Base-by-base conservation (phyloP, 2,888 invertebrate genomes). In the Drosophila meridionalis region DNA sequence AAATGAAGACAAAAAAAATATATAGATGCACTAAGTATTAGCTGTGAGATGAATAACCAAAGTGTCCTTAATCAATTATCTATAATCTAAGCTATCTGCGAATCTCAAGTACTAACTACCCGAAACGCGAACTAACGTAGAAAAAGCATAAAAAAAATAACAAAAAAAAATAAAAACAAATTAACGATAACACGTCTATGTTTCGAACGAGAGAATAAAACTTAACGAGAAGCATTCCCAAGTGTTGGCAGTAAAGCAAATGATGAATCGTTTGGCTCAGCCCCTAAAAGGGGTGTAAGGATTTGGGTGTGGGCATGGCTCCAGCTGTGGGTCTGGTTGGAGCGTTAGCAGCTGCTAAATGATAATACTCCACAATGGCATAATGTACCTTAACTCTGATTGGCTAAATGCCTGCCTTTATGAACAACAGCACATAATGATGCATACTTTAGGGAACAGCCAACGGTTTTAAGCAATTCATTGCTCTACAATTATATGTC, bases 191-290 rank as follows among this genome's bases (percentile, higher is more conserved):
- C 63, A 61, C 63, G 66, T 30, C 58, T 61, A 61, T 53, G 26
- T 36, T 69, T 45, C 14, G 36, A 60, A 50, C 32, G 43, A 67
- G 26, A 62, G 43, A 56, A 62, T 50, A 36, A 61, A 42, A 59
- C 12, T 67, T 3, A 67, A 74, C 38, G 26, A 50, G 6, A 45
- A 56, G 28, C 28, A 48, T 26, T 32, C 30, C 28, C 11, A 57
- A 26, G 30, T 55, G 9, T 73, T 74, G 78, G 36, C 67, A 70
- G 6, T 70, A 62, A 74, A 78, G 67, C 58, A 59, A 78, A 78
- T 62, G 78, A 74, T 61, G 11, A 67, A 60, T 42, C 62, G 69
- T 58, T 77, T 72, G 47, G 26, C 43, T 45, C 53, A 20, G 20
- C 20, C 20, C 20, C 20, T 20, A 20, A 20, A 20, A 20, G 20